These are phyloP conservation scores for Dicranocentrus wangi DNA, from an alignment of 2,888 invertebrate species.

Conservation along the genomic window DNA sequence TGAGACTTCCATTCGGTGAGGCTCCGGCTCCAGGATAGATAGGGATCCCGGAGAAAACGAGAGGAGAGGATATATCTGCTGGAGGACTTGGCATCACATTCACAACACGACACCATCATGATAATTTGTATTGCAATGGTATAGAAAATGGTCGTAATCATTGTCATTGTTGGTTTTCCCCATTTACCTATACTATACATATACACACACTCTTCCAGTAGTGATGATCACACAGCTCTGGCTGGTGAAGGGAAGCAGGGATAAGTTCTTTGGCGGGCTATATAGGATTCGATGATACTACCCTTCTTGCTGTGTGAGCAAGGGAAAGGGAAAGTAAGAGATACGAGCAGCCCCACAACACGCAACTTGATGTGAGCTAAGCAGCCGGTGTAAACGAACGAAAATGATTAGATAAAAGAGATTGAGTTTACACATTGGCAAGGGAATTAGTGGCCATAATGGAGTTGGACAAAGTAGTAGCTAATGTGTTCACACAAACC, in stretches of 20 bases:
- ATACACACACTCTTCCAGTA: conserved; percentile 17
- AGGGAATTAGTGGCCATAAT: conserved; percentile 70
- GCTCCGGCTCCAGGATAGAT: too few species aligned
- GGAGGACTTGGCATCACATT: conserved; percentile 1
- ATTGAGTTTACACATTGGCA: conserved; percentile 66
- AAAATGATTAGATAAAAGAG: conserved; percentile 60
- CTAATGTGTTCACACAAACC: conserved; percentile 40
- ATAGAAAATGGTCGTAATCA: conserved; percentile 14
- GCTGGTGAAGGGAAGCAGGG: too few species aligned
- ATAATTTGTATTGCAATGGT: conserved; percentile 21
- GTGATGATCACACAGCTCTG: neutral
- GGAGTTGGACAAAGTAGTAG: conserved; percentile 64
- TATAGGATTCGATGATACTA: neutral
- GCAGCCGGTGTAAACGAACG: conserved; percentile 43
- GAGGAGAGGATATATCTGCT: too few species aligned
- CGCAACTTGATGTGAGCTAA: conserved; percentile 33
- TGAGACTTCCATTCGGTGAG: conserved; percentile 16
- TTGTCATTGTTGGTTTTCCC: conserved; percentile 17
- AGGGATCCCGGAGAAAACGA: too few species aligned
- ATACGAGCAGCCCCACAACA: neutral
- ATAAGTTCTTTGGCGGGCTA: too few species aligned
- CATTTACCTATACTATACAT: conserved; percentile 11
- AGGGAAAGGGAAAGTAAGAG: neutral
- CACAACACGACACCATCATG: conserved; percentile 23
- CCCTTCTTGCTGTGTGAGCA: neutral